Evolutionary conservation across 1,140 invertebrate species (phyloP), one percentile per base, ranked within the genome.

Genomic region (Chironomus tepperi): DNA sequence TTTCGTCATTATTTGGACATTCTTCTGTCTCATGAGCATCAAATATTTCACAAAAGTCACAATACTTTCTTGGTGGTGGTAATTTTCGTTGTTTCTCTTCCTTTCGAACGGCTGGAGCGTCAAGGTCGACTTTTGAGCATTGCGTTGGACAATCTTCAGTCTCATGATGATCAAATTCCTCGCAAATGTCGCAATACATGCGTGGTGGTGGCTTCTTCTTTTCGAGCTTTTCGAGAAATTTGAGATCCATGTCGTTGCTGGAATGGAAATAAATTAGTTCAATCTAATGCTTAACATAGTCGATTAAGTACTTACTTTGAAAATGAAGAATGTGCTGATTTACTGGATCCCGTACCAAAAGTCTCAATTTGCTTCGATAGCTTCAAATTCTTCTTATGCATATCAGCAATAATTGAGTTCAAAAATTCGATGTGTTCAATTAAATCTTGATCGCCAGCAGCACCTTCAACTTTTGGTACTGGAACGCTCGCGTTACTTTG

Each of bases 181-280:
- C 97, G 84, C 97, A 98, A 78, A 98, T 98, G 86, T 98, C 97
- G 86, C 97, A 98, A 84, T 95, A 98, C 77, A 96, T 83, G 67
- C 97, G 89, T 24, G 93, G 91, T 18, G 92, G 86, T 6, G 87
- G 83, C 74, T 84, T 79, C 5, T 79, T 77, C 43, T 79, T 82
- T 43, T 76, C 75, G 18, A 81, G 21, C 43, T 79, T 82, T 43
- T 76, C 75, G 18, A 81, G 21, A 73, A 79, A 74, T 73, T 82
- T 79, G 65, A 80, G 80, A 34, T 73, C 12, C 24, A 79, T 77
- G 67, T 78, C 75, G 0, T 80, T 79, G 34, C 82, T 83, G 1
- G 74, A 16, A 77, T 42, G 70, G n/a, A 67, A 21, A 73, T 18
- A 72, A 18, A 74, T 75, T 73, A 42, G 24, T 43, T 16, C 9